Percentiles rank a stretch among this genome's conserved stretches.
phyloP scores from a whole-genome alignment of 2,113 vertebrate species.

The Protomyctophum bolini region DNA sequence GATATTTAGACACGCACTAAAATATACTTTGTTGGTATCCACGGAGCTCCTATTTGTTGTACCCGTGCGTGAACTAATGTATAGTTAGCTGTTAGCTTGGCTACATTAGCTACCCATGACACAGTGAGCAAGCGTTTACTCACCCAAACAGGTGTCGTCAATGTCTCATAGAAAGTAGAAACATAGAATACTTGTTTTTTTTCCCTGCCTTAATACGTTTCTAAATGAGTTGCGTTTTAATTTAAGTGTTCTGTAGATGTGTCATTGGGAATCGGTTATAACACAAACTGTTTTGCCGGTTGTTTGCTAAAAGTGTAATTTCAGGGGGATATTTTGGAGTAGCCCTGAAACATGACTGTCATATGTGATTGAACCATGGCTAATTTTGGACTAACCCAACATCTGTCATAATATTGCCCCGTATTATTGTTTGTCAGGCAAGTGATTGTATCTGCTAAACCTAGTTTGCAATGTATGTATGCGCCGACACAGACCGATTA shows the following conservation, averaged over 20 bases:
- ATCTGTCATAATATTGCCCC: neutral
- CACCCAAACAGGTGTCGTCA: constrained; percentile 43
- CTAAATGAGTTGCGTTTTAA: neutral
- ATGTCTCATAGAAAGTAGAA: neutral
- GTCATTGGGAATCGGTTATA: neutral
- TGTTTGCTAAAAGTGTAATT: neutral
- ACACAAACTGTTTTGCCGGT: neutral
- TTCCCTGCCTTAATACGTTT: neutral
- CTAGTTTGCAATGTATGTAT: constrained; percentile 5
- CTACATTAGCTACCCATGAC: constrained; percentile 29
- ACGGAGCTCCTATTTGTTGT: neutral
- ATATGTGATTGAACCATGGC: too few relatives aligned
- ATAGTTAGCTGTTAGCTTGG: constrained; percentile 36
- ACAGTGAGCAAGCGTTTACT: constrained; percentile 42
- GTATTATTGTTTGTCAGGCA: neutral
- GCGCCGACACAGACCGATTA: constrained; percentile 48
- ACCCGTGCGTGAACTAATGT: constrained; percentile 14
- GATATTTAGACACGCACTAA: neutral
- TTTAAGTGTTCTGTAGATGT: constrained; percentile 8
- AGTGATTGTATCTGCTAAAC: constrained; percentile 3
- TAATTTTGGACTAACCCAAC: constrained; percentile 26
- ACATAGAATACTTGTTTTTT: neutral
- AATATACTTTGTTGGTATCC: neutral
- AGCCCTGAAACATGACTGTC: neutral
- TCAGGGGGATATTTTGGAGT: constrained; percentile 39